Evolutionary conservation across 2,113 vertebrate genomes (phyloP).

Genomic region (Neodontobutis hainanensis): DNA sequence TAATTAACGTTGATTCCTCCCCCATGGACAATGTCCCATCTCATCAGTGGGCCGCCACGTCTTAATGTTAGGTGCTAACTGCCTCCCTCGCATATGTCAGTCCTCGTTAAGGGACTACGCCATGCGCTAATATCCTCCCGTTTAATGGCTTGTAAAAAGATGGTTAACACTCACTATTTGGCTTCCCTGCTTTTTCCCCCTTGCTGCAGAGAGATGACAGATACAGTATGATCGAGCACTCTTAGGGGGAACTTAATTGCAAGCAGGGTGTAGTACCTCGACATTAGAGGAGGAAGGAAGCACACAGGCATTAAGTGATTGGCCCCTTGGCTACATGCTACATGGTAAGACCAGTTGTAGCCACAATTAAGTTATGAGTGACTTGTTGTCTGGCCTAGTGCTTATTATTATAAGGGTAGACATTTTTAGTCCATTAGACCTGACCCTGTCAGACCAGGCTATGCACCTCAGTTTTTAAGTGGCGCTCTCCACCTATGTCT

Average conservation of each 20-base stretch:
- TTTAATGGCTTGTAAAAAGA: constrained; percentile 99
- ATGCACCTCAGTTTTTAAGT: no score
- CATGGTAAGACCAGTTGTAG: constrained; percentile 35
- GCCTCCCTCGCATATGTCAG: constrained; percentile 97
- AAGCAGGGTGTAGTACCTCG: constrained; percentile 35
- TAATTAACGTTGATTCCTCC: constrained; percentile 95
- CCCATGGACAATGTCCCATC: constrained; percentile 90
- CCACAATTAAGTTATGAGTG: constrained; percentile 36
- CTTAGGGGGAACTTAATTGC: constrained; percentile 72
- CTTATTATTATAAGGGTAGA: constrained; percentile 38
- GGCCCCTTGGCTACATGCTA: constrained; percentile 34
- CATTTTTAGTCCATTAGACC: constrained; percentile 22
- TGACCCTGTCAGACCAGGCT: no score
- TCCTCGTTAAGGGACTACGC: constrained; percentile 95
- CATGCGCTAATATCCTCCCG: constrained; percentile 86
- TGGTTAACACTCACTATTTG: constrained; percentile 97
- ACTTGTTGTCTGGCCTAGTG: constrained; percentile 35
- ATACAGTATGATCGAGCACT: constrained; percentile 69
- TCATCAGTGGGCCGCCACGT: constrained; percentile 80
- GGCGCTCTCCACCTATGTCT: no score
- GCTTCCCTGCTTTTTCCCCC: constrained; percentile 62
- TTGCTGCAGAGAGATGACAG: constrained; percentile 62
- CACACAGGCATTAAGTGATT: constrained; percentile 42
- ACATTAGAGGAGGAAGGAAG: constrained; percentile 47
- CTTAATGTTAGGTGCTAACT: constrained; percentile 94